phyloP scores from a whole-genome alignment of 1,140 invertebrate genomes.

The Philaenus spumarius region DNA sequence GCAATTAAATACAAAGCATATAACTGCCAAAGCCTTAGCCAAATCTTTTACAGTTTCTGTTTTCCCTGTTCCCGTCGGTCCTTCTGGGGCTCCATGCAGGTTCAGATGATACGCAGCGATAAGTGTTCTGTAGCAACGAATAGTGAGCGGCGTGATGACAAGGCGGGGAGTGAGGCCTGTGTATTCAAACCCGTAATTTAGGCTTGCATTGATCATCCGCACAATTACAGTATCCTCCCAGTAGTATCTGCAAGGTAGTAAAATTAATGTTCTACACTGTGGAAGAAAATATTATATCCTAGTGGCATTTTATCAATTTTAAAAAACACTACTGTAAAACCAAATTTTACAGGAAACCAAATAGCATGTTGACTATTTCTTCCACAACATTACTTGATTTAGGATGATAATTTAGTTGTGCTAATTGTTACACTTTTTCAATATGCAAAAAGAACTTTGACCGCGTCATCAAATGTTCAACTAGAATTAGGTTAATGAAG shows the following conservation, averaged over 20 bases:
- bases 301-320: too few relatives aligned
- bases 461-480: too few relatives aligned
- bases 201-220: conserved; percentile 79
- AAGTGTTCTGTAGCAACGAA: conserved; percentile 78
- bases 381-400: too few relatives aligned
- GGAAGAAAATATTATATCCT: too few relatives aligned
- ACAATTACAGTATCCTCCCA: conserved; percentile 43
- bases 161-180: conserved; percentile 68
- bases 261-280: too few relatives aligned
- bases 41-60: conserved; percentile 86
- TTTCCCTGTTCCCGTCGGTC: conserved; percentile 83
- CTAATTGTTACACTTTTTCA: too few relatives aligned
- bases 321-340: too few relatives aligned
- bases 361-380: too few relatives aligned
- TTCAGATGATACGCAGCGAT: conserved; percentile 83
- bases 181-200: conserved; percentile 86
- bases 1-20: conserved; percentile 92
- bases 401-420: too few relatives aligned
- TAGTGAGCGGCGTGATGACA: conserved; percentile 62
- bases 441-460: too few relatives aligned
- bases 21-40: conserved; percentile 82
- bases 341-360: too few relatives aligned
- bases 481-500: too few relatives aligned
- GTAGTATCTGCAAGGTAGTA: conserved; percentile 5
- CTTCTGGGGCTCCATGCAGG: conserved; percentile 82